A percentile compares a stretch with the other conserved stretches of the same genome.
Conservation (phyloP, 2,113 vertebrate species). For the Strigops habroptila region DNA sequence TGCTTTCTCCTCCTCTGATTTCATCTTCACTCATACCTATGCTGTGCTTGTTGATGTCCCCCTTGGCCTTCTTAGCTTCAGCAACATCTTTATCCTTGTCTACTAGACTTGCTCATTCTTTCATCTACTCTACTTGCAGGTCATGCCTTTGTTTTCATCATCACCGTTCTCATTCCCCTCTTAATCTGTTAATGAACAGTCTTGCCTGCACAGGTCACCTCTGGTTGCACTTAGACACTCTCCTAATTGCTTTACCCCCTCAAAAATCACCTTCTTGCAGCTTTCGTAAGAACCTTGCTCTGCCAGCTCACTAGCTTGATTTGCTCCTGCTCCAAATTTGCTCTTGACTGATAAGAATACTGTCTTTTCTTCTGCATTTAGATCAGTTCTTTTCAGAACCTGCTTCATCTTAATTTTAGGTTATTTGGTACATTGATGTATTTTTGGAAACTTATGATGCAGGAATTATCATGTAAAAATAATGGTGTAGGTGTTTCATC, state of each 20-base stretch:
- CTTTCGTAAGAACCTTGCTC: background rate
- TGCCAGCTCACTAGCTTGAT: background rate
- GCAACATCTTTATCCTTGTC: background rate
- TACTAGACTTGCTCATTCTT: background rate
- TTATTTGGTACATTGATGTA: background rate
- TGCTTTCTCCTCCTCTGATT: background rate
- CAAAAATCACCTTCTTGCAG: background rate
- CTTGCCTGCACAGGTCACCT: background rate
- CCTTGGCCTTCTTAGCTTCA: background rate
- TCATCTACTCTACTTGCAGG: background rate
- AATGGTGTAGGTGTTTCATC: background rate
- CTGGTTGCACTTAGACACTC: conserved; percentile 6
- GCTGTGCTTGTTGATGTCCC: background rate
- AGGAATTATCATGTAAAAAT: background rate
- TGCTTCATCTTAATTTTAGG: background rate
- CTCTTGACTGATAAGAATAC: background rate
- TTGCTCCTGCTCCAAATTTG: background rate
- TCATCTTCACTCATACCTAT: background rate
- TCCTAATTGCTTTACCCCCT: conserved; percentile 8
- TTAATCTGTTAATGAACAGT: conserved; percentile 23
- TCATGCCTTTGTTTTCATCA: conserved; percentile 29
- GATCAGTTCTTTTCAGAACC: background rate
- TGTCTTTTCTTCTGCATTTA: background rate
- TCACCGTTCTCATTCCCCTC: background rate
- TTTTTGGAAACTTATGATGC: background rate